phyloP scores from a whole-genome alignment of 1,140 invertebrate species.

The Temnothorax curvispinosus region DNA sequence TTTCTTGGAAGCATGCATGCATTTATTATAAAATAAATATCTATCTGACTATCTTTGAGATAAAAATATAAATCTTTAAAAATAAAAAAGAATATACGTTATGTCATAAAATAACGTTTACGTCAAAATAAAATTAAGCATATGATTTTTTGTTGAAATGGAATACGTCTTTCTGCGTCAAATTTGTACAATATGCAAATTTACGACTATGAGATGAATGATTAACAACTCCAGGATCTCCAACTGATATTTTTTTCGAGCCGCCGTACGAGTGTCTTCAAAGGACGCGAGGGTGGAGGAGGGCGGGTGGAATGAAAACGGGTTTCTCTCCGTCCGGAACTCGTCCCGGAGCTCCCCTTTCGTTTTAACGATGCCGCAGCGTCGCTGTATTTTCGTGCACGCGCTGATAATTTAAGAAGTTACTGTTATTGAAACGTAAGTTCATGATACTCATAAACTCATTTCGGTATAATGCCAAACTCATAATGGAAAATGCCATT shows the following conservation, averaged over 20 bases:
- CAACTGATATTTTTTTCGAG: constrained; percentile 41
- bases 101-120: background rate
- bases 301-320: constrained; percentile 18
- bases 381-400: constrained; percentile 49
- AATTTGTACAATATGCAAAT: constrained; percentile 33
- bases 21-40: background rate
- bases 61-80: background rate
- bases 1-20: background rate
- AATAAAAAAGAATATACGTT: background rate
- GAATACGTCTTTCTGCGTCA: constrained; percentile 4
- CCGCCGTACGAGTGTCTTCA: constrained; percentile 3
- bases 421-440: constrained; percentile 58
- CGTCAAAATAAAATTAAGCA: constrained; percentile 13
- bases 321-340: constrained; percentile 44
- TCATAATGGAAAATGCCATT: constrained; percentile 51
- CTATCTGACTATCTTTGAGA: background rate
- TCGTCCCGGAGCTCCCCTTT: constrained; percentile 44
- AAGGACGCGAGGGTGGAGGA: constrained; percentile 40
- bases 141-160: background rate
- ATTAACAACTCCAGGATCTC: constrained; percentile 9
- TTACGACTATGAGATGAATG: background rate
- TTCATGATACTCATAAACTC: constrained; percentile 34
- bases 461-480: constrained; percentile 34
- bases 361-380: constrained; percentile 51
- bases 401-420: constrained; percentile 54